phyloP scores from a whole-genome alignment of 2,888 invertebrate genomes.

The Xiphydria camelus region DNA sequence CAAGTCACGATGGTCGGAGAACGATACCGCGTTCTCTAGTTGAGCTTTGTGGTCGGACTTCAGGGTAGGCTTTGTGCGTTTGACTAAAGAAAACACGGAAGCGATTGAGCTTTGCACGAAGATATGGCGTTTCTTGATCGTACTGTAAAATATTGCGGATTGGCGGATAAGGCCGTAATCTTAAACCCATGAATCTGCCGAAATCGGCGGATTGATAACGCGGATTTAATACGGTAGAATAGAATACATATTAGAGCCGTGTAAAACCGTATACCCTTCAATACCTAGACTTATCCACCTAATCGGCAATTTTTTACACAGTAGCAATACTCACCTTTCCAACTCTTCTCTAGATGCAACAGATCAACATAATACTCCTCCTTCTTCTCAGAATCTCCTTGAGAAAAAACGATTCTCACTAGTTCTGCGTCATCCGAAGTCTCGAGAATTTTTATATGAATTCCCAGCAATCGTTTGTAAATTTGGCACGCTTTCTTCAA shows the following conservation, averaged over 20 bases:
- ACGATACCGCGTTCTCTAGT: conserved; percentile 28
- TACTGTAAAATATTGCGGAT: too few relatives aligned
- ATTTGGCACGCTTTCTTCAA: conserved; percentile 26
- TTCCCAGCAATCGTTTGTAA: conserved; percentile 43
- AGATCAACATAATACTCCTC: conserved; percentile 41
- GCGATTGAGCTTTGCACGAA: not conserved
- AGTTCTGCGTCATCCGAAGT: conserved; percentile 22
- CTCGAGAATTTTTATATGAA: conserved; percentile 34
- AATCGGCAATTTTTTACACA: too few relatives aligned
- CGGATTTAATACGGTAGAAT: not conserved
- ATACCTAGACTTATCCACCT: too few relatives aligned
- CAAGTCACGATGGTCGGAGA: conserved; percentile 29
- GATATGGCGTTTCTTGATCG: too few relatives aligned
- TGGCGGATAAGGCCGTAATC: too few relatives aligned
- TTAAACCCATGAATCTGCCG: too few relatives aligned
- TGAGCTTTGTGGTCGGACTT: conserved; percentile 32
- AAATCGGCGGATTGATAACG: too few relatives aligned
- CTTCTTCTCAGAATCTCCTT: conserved; percentile 22
- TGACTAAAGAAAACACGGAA: conserved; percentile 35
- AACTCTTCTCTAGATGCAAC: conserved; percentile 25
- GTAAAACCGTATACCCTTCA: too few relatives aligned
- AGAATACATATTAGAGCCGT: conserved; percentile 1
- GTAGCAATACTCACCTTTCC: conserved; percentile 43
- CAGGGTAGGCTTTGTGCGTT: conserved; percentile 41
- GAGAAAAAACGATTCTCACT: conserved; percentile 41